phyloP scores from a whole-genome alignment of 2,888 invertebrate species.

The Macaria notata region DNA sequence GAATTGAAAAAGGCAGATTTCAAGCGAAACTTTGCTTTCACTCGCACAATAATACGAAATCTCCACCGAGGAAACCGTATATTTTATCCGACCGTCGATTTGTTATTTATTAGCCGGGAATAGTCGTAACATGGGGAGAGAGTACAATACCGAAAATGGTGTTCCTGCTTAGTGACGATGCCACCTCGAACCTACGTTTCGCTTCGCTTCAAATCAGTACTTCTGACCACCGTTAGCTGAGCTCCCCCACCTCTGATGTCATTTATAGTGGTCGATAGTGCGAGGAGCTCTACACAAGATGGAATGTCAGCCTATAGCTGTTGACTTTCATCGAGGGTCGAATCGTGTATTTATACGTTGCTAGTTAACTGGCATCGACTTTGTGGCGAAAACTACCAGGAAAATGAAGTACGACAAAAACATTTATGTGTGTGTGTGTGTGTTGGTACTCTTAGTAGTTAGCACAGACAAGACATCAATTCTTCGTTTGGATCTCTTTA shows the following conservation, averaged over 20 bases:
- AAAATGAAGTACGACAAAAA: slow-evolving; percentile 70
- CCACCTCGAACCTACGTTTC: slow-evolving; percentile 66
- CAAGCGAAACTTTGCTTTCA: slow-evolving; percentile 54
- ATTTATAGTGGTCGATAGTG: slow-evolving; percentile 42
- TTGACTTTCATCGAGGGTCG: slow-evolving; percentile 54
- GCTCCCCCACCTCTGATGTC: slow-evolving; percentile 52
- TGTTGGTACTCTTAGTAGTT: too few relatives aligned
- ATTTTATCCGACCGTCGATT: slow-evolving; percentile 79
- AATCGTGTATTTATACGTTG: slow-evolving; percentile 66
- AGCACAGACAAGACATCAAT: too few relatives aligned
- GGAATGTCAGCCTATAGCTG: slow-evolving; percentile 56
- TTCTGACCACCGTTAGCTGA: slow-evolving; percentile 53
- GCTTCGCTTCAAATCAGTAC: slow-evolving; percentile 58
- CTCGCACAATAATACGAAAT: slow-evolving; percentile 60
- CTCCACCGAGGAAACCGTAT: slow-evolving; percentile 69
- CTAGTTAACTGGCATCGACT: slow-evolving; percentile 66
- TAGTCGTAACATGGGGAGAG: slow-evolving; percentile 75
- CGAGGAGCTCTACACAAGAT: slow-evolving; percentile 47
- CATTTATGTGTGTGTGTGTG: slow-evolving; percentile 14
- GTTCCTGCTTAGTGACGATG: slow-evolving; percentile 75
- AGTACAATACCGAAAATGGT: slow-evolving; percentile 75
- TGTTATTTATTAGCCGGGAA: slow-evolving; percentile 81
- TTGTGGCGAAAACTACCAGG: slow-evolving; percentile 62
- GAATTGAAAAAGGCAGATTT: slow-evolving; percentile 57
- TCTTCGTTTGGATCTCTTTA: too few relatives aligned